Evolutionary conservation across 2,797 vertebrate genomes (phyloP), one percentile per base, ranked within the genome.

Genomic region (Psittacula derbiana): DNA sequence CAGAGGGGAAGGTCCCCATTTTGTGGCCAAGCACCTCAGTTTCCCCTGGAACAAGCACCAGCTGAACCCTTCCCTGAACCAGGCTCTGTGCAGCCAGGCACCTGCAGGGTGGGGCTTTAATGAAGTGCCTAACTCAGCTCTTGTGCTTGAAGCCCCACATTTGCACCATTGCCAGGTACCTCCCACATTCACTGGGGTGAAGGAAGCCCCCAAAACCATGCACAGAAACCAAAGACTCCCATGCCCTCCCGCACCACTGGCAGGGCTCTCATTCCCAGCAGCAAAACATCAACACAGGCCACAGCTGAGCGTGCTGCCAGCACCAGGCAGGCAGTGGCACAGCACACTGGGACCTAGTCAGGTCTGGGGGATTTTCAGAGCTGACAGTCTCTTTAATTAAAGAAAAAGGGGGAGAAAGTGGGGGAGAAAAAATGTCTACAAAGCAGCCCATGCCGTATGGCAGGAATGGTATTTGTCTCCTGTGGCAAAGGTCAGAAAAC

Each of bases 271-370:
- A 12, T 6, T 18, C 30, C n/a, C 43, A 58, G 61, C 46, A 38
- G 44, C 50, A 46, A 15, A 41, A 17, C 50, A 40, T 6, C 36
- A 3, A 41, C 3, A 0, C 1, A 1, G 20, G 31, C 40, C 36
- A 8, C 4, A 2, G 27, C 25, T 11, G 1, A 30, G 10, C 31
- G 27, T 25, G 58, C 21, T 16, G 1, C 38, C 1, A 0, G 62
- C 64, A 47, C 78, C 15, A 3, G 0, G 12, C 5, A 3, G 43
- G 52, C 58, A 40, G 28, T 1, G 2, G 55, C 1, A 4, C 8
- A 28, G 53, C 50, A 23, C 16, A 4, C 2, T 3, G 0, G 40
- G 6, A 14, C 44, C 46, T 3, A 0, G 30, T 3, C 1, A 1
- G 28, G 31, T 30, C 30, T 12, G 15, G 33, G 24, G 44, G 52